Evolutionary conservation across 2,888 invertebrate species (phyloP).

Genomic region (Macropis europaea): DNA sequence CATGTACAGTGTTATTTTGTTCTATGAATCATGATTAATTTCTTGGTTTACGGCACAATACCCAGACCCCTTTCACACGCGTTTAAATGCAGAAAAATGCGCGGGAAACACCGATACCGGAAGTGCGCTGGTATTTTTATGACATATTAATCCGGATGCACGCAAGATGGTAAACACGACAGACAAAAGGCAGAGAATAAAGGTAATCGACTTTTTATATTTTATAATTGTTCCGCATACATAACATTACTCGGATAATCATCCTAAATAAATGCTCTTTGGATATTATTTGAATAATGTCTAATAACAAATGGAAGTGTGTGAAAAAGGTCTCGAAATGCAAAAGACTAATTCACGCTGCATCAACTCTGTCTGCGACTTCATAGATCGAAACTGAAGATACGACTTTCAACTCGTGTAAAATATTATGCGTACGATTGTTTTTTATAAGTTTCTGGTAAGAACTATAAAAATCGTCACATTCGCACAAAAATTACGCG

Average conservation of each 20-base stretch:
- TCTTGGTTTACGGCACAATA: background rate
- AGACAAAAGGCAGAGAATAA: no score
- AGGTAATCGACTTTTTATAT: no score
- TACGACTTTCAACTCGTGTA: background rate
- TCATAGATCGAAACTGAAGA: background rate
- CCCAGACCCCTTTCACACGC: background rate
- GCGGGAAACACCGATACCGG: background rate
- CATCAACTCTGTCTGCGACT: background rate
- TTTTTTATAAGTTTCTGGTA: background rate
- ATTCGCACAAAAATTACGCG: background rate
- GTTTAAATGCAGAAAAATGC: background rate
- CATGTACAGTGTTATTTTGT: background rate
- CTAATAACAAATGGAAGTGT: no score
- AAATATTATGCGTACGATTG: background rate
- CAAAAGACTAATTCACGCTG: background rate
- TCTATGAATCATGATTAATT: background rate
- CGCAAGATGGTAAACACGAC: no score
- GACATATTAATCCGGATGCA: no score
- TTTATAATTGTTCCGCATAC: no score
- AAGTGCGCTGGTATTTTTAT: slow-evolving; percentile 1
- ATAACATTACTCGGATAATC: no score
- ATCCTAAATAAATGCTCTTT: no score
- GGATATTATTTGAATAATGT: no score
- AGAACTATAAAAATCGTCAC: background rate
- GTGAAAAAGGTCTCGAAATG: background rate